Conservation (phyloP, 2,113 vertebrate species). For the Riparia riparia region DNA sequence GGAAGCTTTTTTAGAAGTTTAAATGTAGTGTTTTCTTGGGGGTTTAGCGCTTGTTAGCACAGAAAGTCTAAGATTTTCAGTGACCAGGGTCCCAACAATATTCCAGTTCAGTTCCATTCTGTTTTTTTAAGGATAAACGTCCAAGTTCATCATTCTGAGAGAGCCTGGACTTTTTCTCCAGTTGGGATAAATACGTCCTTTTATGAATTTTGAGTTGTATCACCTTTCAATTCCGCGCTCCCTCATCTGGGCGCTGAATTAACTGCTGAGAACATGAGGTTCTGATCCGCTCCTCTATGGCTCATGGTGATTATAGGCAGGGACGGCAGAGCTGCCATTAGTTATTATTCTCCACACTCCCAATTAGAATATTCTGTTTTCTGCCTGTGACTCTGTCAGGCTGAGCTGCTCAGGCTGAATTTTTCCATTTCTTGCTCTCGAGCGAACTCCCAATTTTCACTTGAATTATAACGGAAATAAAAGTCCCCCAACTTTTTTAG, state of each 20-base stretch:
- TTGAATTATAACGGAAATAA: not conserved
- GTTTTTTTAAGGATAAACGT: not conserved
- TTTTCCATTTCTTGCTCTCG: not conserved
- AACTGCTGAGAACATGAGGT: not conserved
- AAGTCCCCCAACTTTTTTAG: not conserved
- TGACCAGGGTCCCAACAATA: too few species aligned
- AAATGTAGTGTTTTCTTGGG: too few species aligned
- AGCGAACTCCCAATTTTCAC: not conserved
- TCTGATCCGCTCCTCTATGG: not conserved
- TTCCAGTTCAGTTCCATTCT: not conserved
- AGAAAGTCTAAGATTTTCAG: too few species aligned
- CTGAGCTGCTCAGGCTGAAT: not conserved
- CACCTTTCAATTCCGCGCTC: not conserved
- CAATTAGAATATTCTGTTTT: conserved; percentile 3
- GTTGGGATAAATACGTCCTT: not conserved
- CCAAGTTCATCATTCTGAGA: not conserved
- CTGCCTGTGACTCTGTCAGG: not conserved
- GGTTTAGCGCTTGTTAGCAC: too few species aligned
- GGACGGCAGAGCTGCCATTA: not conserved
- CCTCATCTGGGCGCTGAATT: not conserved
- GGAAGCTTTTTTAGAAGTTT: too few species aligned
- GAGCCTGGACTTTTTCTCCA: not conserved
- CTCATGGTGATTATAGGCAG: not conserved
- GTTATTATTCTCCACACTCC: conserved; percentile 7
- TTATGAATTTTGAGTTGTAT: not conserved